Evolutionary conservation across 35 echinoderm and acorn worm genomes (phyloP), one percentile per base, ranked within the genome.

Genomic region (Ophioderma brevispina): DNA sequence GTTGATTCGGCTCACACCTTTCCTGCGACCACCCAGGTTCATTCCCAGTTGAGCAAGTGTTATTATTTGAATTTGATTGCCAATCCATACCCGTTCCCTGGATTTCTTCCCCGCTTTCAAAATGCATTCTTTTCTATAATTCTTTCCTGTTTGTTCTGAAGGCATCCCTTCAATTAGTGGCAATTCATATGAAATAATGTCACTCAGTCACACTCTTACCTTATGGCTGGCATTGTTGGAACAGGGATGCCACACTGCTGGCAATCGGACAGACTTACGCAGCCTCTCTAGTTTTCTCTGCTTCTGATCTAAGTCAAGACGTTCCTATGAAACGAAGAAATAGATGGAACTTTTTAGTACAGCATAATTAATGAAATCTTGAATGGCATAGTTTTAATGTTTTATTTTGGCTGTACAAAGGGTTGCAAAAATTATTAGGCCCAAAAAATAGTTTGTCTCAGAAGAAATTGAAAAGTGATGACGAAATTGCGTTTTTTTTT

Each of bases 221-320:
- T n/a, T n/a, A n/a, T n/a, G n/a, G n/a, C n/a, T n/a, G n/a, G n/a
- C n/a, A n/a, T n/a, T n/a, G 32, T 25, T 37, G 46, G 10, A 0
- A 50, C 80, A n/a, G 81, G 31, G 5, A 77, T 41, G 31, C 81
- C 84, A 82, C 97, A 99, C 32, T 80, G 78, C 18, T 87, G 55
- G 86, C 97, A 99, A n/a, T 23, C 88, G 19, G 13, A 86, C 30
- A 33, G 94, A 87, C 50, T 75, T 81, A 19, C 52, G 40, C 21
- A 88, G 39, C 14, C 36, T 80, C 55, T 99, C 90, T 0, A 93
- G 33, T 25, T 64, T 30, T 36, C 88, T 91, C 38, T 95, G 94
- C 25, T 99, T 91, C n/a, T 92, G 85, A 35, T 91, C 97, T 11
- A 93, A 76, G 28, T 95, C 77, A 42, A 99, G 35, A 25, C 97